A percentile compares a stretch with the other conserved stretches of the same genome.
These are phyloP conservation scores for Oscheius sp. DNA, from an alignment of 2,888 invertebrate genomes.

Conservation along the genomic window DNA sequence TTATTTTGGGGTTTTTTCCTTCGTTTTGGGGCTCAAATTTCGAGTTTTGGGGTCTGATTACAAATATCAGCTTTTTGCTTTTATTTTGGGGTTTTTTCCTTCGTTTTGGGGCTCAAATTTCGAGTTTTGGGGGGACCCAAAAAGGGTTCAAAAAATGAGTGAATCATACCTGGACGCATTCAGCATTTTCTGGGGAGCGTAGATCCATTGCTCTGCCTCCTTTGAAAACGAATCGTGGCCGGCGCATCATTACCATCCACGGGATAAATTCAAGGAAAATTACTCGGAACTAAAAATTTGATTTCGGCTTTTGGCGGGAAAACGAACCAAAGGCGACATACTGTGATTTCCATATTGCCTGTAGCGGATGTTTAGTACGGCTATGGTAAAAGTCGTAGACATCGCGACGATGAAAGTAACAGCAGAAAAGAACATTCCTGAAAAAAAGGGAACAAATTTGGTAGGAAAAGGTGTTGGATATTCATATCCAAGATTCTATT, in stretches of 20 bases:
- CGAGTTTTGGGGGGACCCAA: too few species aligned
- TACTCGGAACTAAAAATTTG: slow-evolving; percentile 50
- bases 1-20: too few species aligned
- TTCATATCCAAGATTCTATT: too few species aligned
- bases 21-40: too few species aligned
- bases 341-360: slow-evolving; percentile 60
- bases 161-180: slow-evolving; percentile 47
- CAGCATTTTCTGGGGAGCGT: slow-evolving; percentile 33
- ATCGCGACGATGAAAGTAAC: slow-evolving; percentile 63
- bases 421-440: slow-evolving; percentile 64
- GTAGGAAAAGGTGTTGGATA: too few species aligned
- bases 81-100: too few species aligned
- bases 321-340: slow-evolving; percentile 48
- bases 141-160: not conserved
- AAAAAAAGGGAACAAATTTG: too few species aligned
- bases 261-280: slow-evolving; percentile 64
- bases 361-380: slow-evolving; percentile 62
- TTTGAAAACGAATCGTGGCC: slow-evolving; percentile 53
- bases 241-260: slow-evolving; percentile 59
- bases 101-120: not conserved
- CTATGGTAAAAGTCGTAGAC: slow-evolving; percentile 64
- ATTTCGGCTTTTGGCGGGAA: not conserved
- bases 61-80: too few species aligned
- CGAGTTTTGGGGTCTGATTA: too few species aligned
- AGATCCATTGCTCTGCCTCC: slow-evolving; percentile 35